These are phyloP conservation scores for Drosophila ustulata DNA, from an alignment of 2,888 invertebrate species.

Conservation along the genomic window DNA sequence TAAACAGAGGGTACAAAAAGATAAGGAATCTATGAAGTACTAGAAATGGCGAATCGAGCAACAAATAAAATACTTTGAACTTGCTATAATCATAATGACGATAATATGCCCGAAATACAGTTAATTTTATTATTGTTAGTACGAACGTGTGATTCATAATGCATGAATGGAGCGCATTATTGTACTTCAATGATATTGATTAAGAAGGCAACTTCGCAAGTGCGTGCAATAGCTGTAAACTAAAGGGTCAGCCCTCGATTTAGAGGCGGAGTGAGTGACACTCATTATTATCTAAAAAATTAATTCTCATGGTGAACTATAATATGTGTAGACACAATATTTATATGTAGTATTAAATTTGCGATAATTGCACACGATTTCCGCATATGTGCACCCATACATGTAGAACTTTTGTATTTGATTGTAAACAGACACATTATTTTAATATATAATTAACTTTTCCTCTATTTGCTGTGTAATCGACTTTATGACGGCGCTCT, in stretches of 20 bases:
- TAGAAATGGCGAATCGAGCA: not conserved
- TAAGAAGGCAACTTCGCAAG: not conserved
- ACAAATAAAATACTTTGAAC: not conserved
- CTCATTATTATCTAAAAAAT: constrained; percentile 31
- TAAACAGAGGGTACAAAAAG: not conserved
- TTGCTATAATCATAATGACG: not conserved
- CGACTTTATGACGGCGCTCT: constrained; percentile 19
- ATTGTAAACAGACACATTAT: constrained; percentile 3
- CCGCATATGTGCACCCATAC: constrained; percentile 17
- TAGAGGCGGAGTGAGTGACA: constrained; percentile 1
- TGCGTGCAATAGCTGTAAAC: not conserved
- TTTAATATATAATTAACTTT: constrained; percentile 32
- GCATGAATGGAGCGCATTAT: not conserved
- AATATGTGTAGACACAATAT: constrained; percentile 14
- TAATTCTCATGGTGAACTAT: constrained; percentile 46
- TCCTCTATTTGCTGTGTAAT: constrained; percentile 16
- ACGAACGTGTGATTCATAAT: not conserved
- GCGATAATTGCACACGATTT: constrained; percentile 46
- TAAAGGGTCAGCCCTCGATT: not conserved
- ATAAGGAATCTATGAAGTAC: not conserved
- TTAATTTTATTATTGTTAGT: not conserved
- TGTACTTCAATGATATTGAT: not conserved
- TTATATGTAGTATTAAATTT: constrained; percentile 33
- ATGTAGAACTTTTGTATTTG: constrained; percentile 5
- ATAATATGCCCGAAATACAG: not conserved